phyloP scores from a whole-genome alignment of 1,140 invertebrate genomes.

The Conus betulinus region DNA sequence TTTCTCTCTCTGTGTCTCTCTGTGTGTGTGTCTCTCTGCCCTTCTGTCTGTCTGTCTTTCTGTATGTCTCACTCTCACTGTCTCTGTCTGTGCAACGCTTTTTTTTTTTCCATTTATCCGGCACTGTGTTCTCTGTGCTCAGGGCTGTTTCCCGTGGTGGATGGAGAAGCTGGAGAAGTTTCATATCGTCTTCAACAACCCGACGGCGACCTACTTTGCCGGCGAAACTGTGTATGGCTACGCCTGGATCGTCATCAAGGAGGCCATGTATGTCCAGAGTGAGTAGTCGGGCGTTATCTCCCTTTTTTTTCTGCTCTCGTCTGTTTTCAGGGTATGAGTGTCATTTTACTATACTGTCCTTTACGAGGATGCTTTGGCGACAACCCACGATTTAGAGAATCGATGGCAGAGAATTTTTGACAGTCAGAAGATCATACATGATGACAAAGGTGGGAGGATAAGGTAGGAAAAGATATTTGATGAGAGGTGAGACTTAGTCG shows the following conservation, averaged over 20 bases:
- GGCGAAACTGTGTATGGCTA: slow-evolving; percentile 71
- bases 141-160: slow-evolving; percentile 46
- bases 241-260: slow-evolving; percentile 68
- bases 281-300: slow-evolving; percentile 41
- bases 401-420: too few species aligned
- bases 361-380: background rate
- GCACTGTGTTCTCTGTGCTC: background rate
- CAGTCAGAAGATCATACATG: too few species aligned
- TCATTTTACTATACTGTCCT: too few species aligned
- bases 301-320: background rate
- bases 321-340: too few species aligned
- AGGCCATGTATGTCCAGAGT: slow-evolving; percentile 70
- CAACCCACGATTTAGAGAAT: background rate
- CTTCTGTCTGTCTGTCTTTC: too few species aligned
- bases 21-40: too few species aligned
- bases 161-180: slow-evolving; percentile 70
- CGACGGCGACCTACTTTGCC: slow-evolving; percentile 67
- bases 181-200: slow-evolving; percentile 71
- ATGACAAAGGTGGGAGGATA: too few species aligned
- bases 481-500: too few species aligned
- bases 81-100: background rate
- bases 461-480: too few species aligned
- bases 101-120: background rate
- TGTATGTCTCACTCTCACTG: too few species aligned
- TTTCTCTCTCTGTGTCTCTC: too few species aligned